These are phyloP conservation scores for Oryzias curvinotus DNA, from an alignment of 2,113 vertebrate genomes.

Conservation along the genomic window DNA sequence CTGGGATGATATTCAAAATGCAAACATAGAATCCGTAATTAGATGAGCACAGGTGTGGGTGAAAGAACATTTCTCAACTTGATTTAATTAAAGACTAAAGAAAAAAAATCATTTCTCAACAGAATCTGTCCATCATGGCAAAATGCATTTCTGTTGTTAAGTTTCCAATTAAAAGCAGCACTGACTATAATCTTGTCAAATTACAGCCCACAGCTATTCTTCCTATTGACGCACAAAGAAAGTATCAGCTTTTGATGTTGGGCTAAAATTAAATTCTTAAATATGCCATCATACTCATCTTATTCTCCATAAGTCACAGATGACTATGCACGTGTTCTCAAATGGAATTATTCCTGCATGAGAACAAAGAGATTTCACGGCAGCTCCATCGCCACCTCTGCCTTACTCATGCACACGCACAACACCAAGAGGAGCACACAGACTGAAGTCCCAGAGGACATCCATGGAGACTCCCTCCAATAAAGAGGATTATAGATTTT, in stretches of 20 bases:
- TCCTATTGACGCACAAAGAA: slow-evolving; percentile 11
- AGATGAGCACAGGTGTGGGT: too few relatives aligned
- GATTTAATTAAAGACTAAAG: neutral
- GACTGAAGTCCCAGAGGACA: slow-evolving; percentile 62
- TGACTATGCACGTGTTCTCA: slow-evolving; percentile 49
- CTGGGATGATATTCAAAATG: neutral
- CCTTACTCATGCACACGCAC: slow-evolving; percentile 16
- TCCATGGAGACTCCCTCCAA: slow-evolving; percentile 63
- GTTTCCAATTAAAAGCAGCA: slow-evolving; percentile 8
- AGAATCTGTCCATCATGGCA: neutral
- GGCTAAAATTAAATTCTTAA: slow-evolving; percentile 52
- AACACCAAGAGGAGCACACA: slow-evolving; percentile 31
- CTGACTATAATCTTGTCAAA: slow-evolving; percentile 29
- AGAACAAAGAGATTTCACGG: slow-evolving; percentile 62
- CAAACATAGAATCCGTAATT: neutral
- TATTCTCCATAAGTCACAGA: slow-evolving; percentile 34
- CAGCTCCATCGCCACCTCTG: slow-evolving; percentile 31
- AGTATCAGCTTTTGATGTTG: slow-evolving; percentile 30
- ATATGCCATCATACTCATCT: slow-evolving; percentile 43
- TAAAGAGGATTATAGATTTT: slow-evolving; percentile 81
- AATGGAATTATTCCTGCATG: slow-evolving; percentile 41
- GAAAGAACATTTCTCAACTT: too few relatives aligned
- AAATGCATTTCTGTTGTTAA: neutral
- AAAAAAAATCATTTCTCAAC: neutral
- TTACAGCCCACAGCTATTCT: slow-evolving; percentile 24